phyloP scores from a whole-genome alignment of 2,113 vertebrate genomes.

The Siniperca knerii region DNA sequence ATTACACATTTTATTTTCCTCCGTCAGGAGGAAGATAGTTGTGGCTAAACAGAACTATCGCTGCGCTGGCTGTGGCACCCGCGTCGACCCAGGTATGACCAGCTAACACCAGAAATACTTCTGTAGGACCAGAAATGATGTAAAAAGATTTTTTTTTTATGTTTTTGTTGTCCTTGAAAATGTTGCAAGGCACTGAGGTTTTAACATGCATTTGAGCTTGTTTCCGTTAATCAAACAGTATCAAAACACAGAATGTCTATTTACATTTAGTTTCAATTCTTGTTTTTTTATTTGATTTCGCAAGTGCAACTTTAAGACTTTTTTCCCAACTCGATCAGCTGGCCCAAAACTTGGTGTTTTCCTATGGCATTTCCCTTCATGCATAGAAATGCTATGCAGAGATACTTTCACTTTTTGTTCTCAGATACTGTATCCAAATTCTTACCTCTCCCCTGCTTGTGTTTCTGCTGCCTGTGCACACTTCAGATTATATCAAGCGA shows the following conservation, averaged over 20 bases:
- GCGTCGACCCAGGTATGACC: conserved; percentile 91
- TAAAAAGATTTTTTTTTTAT: no score
- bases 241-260: neutral
- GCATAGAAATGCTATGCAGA: neutral
- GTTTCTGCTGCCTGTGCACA: neutral
- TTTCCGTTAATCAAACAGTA: neutral
- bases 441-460: neutral
- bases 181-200: neutral
- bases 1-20: neutral
- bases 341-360: neutral
- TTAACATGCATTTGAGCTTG: neutral
- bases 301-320: neutral
- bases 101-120: conserved; percentile 8
- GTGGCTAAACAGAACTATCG: conserved; percentile 98
- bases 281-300: neutral
- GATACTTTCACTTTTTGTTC: neutral
- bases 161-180: neutral
- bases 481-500: conserved; percentile 94
- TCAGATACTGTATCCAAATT: neutral
- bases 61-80: conserved; percentile 96
- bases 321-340: neutral
- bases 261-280: conserved; percentile 2
- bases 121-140: neutral
- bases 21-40: conserved; percentile 91
- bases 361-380: neutral